These are phyloP conservation scores for Coleophora flavipennella DNA, from an alignment of 2,888 invertebrate genomes.

Conservation along the genomic window DNA sequence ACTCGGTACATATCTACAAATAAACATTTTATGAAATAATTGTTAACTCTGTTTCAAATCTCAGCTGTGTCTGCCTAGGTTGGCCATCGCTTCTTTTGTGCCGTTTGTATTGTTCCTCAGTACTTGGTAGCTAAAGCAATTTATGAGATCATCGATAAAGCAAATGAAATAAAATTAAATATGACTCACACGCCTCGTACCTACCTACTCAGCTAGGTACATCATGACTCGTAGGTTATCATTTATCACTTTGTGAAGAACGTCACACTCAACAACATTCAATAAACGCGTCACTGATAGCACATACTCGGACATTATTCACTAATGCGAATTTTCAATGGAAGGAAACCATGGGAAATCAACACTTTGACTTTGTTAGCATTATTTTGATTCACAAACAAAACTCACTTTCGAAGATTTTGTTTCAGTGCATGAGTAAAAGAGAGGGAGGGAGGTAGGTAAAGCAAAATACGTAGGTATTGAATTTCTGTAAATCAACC, in stretches of 20 bases:
- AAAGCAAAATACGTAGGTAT: conserved; percentile 40
- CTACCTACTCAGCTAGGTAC: conserved; percentile 50
- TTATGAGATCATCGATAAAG: conserved; percentile 70
- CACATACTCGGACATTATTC: not conserved
- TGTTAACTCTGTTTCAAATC: no score
- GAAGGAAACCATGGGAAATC: conserved; percentile 1
- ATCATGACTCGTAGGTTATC: conserved; percentile 67
- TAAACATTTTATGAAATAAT: no score
- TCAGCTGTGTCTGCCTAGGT: no score
- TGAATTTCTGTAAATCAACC: conserved; percentile 45
- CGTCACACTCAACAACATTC: conserved; percentile 48
- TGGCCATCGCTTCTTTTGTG: no score
- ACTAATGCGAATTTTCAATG: not conserved
- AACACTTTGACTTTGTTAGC: not conserved
- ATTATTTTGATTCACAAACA: conserved; percentile 6
- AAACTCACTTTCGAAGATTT: conserved; percentile 15
- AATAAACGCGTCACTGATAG: conserved; percentile 24
- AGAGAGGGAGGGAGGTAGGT: conserved; percentile 33
- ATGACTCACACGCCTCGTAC: conserved; percentile 64
- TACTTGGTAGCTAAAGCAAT: conserved; percentile 1
- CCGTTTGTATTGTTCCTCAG: conserved; percentile 17
- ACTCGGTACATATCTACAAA: no score
- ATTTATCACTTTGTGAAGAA: conserved; percentile 45
- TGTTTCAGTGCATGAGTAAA: conserved; percentile 29
- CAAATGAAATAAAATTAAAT: conserved; percentile 71